Evolutionary conservation across 2,888 invertebrate genomes (phyloP), one percentile per base, ranked within the genome.

Genomic region (Terebella lapidaria): DNA sequence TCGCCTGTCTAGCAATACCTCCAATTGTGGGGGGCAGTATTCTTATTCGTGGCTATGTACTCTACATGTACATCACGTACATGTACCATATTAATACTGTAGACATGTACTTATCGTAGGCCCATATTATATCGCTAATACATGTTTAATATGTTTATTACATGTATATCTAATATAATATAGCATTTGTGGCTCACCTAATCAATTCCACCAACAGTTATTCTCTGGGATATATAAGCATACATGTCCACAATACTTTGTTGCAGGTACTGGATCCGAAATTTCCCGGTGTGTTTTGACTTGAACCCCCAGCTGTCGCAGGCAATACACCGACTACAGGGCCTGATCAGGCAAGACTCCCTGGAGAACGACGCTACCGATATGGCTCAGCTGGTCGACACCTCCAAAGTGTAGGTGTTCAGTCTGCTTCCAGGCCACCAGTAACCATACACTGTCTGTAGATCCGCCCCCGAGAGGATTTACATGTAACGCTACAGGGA

Each of bases 231-330:
- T n/a, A n/a, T n/a, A n/a, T n/a, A n/a, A n/a, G n/a, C n/a, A n/a
- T n/a, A n/a, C n/a, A n/a, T n/a, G n/a, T n/a, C n/a, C n/a, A n/a
- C n/a, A n/a, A n/a, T n/a, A n/a, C n/a, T 35, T 35, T 55, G 55
- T 58, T 71, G 64, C 69, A 83, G 84, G 67, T 83, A 81, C 69
- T 85, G 85, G 85, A 84, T 85, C 56, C 73, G 74, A 45, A 77
- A 75, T 56, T 84, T 82, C 69, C 84, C 85, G 1, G 78, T 84
- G 68, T 84, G 85, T 71, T 85, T 85, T 75, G 84, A 84, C 70
- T 77, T 82, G 63, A 83, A 84, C 67, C 68, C 75, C 22, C 73
- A 76, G 59, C 75, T 85, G 54, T 74, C 80, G 57, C 70, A 72
- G 52, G 73, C 79, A 35, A 72, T 84, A 24, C 72, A 77, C 60